A percentile compares a stretch with the other conserved stretches of the same genome.
Conservation (phyloP, 1,140 invertebrate genomes). For the Diplogasteroides magnus region DNA sequence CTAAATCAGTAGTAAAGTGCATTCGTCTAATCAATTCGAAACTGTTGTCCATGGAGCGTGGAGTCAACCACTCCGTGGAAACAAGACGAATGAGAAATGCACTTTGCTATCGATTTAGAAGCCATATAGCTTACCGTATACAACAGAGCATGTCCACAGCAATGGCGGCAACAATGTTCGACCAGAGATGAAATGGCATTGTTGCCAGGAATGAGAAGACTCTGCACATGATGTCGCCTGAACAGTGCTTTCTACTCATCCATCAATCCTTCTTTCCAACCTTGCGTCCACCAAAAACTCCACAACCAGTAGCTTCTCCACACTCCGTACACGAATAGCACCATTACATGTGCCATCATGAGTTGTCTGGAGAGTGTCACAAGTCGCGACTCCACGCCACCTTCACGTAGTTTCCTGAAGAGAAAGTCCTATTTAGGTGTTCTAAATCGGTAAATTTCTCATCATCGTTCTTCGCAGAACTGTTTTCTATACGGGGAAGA, state of each 20-base stretch:
- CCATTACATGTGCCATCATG: slow-evolving; percentile 48
- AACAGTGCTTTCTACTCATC: background rate
- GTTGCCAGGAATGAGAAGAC: slow-evolving; percentile 44
- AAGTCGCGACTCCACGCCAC: slow-evolving; percentile 39
- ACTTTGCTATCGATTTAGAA: too few species aligned
- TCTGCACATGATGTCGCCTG: slow-evolving; percentile 39
- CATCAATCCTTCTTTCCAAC: background rate
- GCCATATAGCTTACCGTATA: slow-evolving; percentile 38
- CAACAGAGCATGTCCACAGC: slow-evolving; percentile 49
- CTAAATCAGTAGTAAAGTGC: too few species aligned
- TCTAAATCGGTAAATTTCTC: too few species aligned
- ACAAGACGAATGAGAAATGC: too few species aligned
- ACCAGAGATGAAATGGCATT: slow-evolving; percentile 49
- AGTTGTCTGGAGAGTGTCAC: slow-evolving; percentile 40
- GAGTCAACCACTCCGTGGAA: too few species aligned
- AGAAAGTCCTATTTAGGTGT: too few species aligned
- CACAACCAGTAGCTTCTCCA: slow-evolving; percentile 49
- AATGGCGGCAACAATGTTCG: slow-evolving; percentile 49
- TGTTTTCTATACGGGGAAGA: background rate
- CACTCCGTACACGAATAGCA: slow-evolving; percentile 44
- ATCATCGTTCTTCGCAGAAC: background rate
- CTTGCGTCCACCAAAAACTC: slow-evolving; percentile 46
- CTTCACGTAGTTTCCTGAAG: slow-evolving; percentile 27
- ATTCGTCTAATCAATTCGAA: slow-evolving; percentile 22
- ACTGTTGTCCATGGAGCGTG: too few species aligned